Base-by-base conservation (phyloP, 2,888 invertebrate species). In the Pheosia gnoma region DNA sequence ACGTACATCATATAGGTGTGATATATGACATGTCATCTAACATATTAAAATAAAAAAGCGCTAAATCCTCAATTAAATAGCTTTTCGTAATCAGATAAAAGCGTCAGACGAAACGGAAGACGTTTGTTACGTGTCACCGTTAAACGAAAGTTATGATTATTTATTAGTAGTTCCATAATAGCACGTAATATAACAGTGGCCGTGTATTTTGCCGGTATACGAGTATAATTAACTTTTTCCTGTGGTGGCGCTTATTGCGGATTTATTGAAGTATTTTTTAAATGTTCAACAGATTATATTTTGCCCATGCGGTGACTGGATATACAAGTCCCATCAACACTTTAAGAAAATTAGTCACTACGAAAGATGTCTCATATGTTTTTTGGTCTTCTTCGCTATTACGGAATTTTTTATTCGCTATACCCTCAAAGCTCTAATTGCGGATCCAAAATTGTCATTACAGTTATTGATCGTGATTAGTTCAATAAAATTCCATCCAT, bases 151-250 rank as follows among this genome's bases (percentile, higher is more conserved):
- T 80, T 77, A 68, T 68, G 67, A 51, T 67, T 77, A 70, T 65
- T 65, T 62, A 25, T 25, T 25, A 25, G 25, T 49, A 62, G 60
- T 62, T 74, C 67, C 75, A 76, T 81, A 80, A 80, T 80, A 76
- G 74, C 73, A 61, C 80, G 81, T 89, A 84, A 89, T 84, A 82
- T 87, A 88, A 90, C 82, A 80, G 81, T 83, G 82, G 85, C 83
- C 82, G 86, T 62, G 71, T 80, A 70, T 83, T 5, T 37, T 38
- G 37, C 6, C 78, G 82, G 81, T 86, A 77, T 25, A 25, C n/a
- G n/a, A n/a, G n/a, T 78, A 76, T 75, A 72, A 70, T 77, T 79
- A 75, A 7, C 6, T 59, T 60, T 25, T 59, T 54, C 0, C 49
- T 39, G 25, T 13, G 61, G 56, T 39, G 59, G 25, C 64, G 57